phyloP scores from a whole-genome alignment of 2,113 vertebrate species.

The Nicator chloris region DNA sequence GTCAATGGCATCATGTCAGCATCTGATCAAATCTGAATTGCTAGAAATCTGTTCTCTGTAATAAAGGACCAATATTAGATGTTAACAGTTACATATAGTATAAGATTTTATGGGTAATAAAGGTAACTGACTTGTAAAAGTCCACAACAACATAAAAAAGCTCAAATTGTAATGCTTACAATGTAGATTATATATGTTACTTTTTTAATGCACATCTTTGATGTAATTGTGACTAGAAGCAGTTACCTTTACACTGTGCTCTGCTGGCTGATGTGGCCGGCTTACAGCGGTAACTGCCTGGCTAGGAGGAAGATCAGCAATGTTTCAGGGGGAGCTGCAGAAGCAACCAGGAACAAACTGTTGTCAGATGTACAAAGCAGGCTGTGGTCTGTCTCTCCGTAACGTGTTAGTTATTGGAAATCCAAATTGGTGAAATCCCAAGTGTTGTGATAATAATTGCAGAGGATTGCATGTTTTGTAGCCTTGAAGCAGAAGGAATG shows the following conservation, averaged over 20 bases:
- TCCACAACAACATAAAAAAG: not conserved
- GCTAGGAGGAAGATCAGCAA: not conserved
- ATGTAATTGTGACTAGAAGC: not conserved
- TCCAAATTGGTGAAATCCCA: not conserved
- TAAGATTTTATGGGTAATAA: not conserved
- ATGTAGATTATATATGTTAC: not conserved
- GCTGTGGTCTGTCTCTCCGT: not conserved
- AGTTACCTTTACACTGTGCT: not conserved
- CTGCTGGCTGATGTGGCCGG: not conserved
- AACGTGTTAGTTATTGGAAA: not conserved
- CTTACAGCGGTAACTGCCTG: not conserved
- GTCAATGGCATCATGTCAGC: fast-evolving
- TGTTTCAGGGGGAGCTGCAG: not conserved
- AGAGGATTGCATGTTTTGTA: not conserved
- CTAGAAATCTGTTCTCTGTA: not conserved
- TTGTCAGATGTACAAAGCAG: not conserved
- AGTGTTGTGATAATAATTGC: not conserved
- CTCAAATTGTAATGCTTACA: not conserved
- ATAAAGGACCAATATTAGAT: not conserved
- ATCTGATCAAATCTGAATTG: not conserved
- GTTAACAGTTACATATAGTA: not conserved
- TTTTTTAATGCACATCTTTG: not conserved
- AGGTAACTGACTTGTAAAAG: not conserved
- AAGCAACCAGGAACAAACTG: not conserved
- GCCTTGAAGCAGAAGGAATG: not conserved